Evolutionary conservation across 2,113 vertebrate genomes (phyloP).

Genomic region (Chaetorhynchus papuensis): DNA sequence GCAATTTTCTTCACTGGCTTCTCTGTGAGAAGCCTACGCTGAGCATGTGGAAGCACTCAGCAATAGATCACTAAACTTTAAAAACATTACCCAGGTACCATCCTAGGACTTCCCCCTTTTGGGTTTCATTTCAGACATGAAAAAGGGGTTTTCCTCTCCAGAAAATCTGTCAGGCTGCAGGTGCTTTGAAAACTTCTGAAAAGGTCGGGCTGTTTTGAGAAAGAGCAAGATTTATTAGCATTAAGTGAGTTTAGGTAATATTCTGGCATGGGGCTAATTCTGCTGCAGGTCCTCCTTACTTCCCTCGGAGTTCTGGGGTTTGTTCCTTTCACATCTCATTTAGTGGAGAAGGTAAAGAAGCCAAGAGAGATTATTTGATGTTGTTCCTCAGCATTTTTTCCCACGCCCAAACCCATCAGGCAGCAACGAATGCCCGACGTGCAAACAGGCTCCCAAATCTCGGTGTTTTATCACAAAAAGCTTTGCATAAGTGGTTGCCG

Average conservation of each 20-base stretch:
- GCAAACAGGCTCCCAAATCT: not conserved
- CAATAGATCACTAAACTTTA: not conserved
- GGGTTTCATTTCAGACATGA: not conserved
- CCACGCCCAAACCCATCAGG: not conserved
- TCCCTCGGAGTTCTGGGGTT: not conserved
- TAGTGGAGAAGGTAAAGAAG: not conserved
- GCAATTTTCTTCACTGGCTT: conserved; percentile 11
- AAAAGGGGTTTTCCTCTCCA: not conserved
- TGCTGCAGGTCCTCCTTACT: not conserved
- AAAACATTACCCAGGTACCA: conserved; percentile 2
- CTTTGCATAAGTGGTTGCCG: not conserved
- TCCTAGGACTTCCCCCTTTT: not conserved
- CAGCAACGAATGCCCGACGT: accelerated
- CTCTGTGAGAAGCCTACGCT: not conserved
- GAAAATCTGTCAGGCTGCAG: not conserved
- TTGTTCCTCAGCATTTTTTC: not conserved
- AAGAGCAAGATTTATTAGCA: not conserved
- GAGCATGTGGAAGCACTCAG: not conserved
- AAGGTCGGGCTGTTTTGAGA: not conserved
- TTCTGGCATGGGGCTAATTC: not conserved
- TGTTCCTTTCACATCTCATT: not conserved
- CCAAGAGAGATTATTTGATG: not conserved
- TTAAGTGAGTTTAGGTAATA: not conserved
- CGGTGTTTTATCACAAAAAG: not conserved
- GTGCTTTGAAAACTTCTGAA: not conserved